Conservation (phyloP, 2,113 vertebrate species). For the Salvelinus alpinus region DNA sequence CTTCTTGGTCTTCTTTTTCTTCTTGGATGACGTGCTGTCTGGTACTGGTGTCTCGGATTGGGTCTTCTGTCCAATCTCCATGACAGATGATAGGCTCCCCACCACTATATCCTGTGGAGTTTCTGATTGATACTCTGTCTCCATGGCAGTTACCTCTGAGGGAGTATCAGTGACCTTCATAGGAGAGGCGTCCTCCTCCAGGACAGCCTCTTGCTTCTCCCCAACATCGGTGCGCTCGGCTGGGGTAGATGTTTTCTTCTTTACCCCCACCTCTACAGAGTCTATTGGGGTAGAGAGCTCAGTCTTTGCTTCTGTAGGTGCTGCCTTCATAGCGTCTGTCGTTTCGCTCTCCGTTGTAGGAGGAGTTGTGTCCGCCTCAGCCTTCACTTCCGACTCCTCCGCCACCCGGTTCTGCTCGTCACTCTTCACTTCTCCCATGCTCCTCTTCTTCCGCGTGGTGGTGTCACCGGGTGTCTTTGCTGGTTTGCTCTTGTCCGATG, state of each 20-base stretch:
- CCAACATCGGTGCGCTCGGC: background rate
- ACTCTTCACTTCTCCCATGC: background rate
- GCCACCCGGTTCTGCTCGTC: background rate
- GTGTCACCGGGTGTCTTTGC: background rate
- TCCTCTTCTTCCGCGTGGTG: conserved; percentile 33
- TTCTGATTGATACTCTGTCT: background rate
- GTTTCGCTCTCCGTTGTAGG: background rate
- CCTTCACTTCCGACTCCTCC: background rate
- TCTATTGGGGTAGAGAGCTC: background rate
- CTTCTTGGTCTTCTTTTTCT: conserved; percentile 9
- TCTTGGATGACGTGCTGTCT: background rate
- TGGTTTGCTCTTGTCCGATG: background rate
- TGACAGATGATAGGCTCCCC: background rate
- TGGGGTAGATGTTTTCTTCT: background rate
- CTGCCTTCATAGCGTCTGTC: background rate
- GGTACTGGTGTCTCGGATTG: background rate
- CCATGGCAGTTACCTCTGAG: background rate
- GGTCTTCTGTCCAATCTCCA: background rate
- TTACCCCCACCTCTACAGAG: background rate
- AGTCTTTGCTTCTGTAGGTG: background rate
- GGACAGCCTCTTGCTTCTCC: no score
- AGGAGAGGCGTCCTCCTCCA: background rate
- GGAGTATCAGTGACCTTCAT: background rate
- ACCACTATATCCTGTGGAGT: background rate
- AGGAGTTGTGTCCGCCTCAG: background rate